Evolutionary conservation across 2,888 invertebrate species (phyloP), one percentile per base, ranked within the genome.

Genomic region (Nesidiocoris tenuis): DNA sequence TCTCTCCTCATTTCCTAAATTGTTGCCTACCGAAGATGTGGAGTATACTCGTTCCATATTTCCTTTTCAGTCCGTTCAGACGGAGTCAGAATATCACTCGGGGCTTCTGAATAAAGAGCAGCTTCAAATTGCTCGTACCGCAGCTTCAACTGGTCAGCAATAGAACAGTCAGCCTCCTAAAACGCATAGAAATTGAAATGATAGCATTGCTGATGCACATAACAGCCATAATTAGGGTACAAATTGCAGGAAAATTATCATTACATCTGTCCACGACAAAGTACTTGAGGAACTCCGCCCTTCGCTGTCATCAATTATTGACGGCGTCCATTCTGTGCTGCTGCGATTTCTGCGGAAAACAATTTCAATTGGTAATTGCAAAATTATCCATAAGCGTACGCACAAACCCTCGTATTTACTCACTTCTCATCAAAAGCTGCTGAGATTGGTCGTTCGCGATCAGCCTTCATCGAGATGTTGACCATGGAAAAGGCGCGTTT

Each of bases 231-330:
- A 39, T 39, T 39, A 39, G 39, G 12, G 3, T 39, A 7, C 12
- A 39, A 39, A 39, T n/a, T n/a, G n/a, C n/a, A n/a, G n/a, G n/a
- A n/a, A n/a, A n/a, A n/a, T n/a, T 39, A 39, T 39, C 74, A 77
- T 77, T 74, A 79, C 79, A 75, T 79, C 79, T 16, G 77, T 75
- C 78, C 78, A 79, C 21, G 79, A 79, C n/a, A 72, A 65, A 24
- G 79, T 77, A 64, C 79, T 79, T 1, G 77, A 75, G 16, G 74
- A 74, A 54, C 75, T 61, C 54, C 65, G 57, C n/a, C 77, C 75
- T 54, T 72, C 72, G 21, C 72, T 72, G 12, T 75, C 77, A 25
- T 74, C 75, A 18, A 75, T 65, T 5, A 64, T 74, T n/a, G 64
- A 64, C 0, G 74, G 66, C 7, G 74, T 65, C 74, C 74, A 74